A percentile compares a stretch with the other conserved stretches of the same genome.
These are phyloP conservation scores for Heliconius charithonia DNA, from an alignment of 2,888 invertebrate genomes.

Conservation along the genomic window DNA sequence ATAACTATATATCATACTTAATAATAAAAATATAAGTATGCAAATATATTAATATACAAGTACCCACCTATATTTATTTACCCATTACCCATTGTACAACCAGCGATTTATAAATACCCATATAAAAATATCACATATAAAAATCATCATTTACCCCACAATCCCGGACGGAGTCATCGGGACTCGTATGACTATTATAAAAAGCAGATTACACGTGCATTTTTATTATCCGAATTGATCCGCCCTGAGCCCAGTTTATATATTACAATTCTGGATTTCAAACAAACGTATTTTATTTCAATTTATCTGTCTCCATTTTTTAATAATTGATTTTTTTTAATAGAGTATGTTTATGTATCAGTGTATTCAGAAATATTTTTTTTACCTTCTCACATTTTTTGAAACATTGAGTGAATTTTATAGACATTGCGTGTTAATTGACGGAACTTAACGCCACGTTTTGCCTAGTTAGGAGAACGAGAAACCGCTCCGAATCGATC, in stretches of 20 bases:
- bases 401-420: no score
- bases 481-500: no score
- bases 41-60: no score
- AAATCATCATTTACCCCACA: conserved; percentile 11
- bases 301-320: not conserved
- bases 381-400: no score
- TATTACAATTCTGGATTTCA: conserved; percentile 33
- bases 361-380: not conserved
- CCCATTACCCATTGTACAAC: not conserved
- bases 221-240: conserved; percentile 34
- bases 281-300: conserved; percentile 13
- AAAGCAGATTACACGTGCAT: conserved; percentile 37
- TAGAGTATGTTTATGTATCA: not conserved
- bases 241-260: conserved; percentile 24
- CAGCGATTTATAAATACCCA: not conserved
- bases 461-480: no score
- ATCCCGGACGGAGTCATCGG: conserved; percentile 22
- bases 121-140: not conserved
- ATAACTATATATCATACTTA: not conserved
- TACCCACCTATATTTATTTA: not conserved
- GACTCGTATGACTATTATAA: conserved; percentile 18
- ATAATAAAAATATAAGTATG: no score
- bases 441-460: no score
- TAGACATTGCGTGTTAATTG: no score
- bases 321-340: conserved; percentile 1